Base-by-base conservation (phyloP, 1,140 invertebrate species). In the Drosophila novamexicana region DNA sequence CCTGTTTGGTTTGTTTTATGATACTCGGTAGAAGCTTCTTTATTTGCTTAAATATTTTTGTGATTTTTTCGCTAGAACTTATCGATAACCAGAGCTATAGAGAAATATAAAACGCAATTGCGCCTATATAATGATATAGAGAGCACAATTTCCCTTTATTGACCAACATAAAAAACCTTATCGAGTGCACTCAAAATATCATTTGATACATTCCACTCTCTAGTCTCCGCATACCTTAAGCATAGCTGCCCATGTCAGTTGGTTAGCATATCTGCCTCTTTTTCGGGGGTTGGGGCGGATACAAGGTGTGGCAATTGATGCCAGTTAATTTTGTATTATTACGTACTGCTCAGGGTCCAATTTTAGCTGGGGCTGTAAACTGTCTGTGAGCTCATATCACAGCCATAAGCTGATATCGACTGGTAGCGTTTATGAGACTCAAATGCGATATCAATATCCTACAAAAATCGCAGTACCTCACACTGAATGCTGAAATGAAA, bases 351-450 rank as follows among this genome's bases (percentile, higher is more conserved):
- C 44, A 32, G 12, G 5, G 47, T 22, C 8, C 16, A 50, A 63
- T 58, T 76, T 54, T 39, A 44, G 67, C 6, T 22, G 37, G 45
- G 68, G 80, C 57, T 62, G 12, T 10, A 67, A 59, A 47, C 75
- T 37, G 70, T 47, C 70, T 58, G 69, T 34, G 34, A 58, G 61
- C 71, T 81, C 34, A 37, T 74, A 82, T 84, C 64, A 65, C 67
- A 63, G 65, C 36, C 63, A 82, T 82, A 79, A 67, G 70, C 65
- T 75, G 76, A 66, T 84, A 84, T 83, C 81, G 82, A 83, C 71
- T 83, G 80, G 80, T 83, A 83, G 81, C 80, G 75, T 84, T 83
- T 84, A 79, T 80, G 72, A 39, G 22, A 40, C 44, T 59, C 45
- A 49, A 82, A 66, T 70, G 59, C 49, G 62, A 47, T 78, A 81